phyloP scores from a whole-genome alignment of 2,113 vertebrate genomes.

The Dasyprocta punctata region DNA sequence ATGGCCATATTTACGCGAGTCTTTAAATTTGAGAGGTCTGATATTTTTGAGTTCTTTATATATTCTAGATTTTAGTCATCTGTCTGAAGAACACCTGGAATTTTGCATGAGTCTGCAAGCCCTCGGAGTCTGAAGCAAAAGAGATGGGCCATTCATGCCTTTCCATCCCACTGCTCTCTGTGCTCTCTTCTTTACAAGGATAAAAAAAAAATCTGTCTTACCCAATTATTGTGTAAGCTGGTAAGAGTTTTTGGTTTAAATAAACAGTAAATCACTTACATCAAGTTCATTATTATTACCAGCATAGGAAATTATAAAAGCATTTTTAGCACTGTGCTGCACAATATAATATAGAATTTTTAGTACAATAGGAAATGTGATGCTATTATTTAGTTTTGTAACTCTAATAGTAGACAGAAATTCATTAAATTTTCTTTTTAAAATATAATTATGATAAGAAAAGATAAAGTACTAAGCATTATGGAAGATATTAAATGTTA shows the following conservation, averaged over 20 bases:
- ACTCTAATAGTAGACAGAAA: background rate
- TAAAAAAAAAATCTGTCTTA: background rate
- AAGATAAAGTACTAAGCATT: slow-evolving; percentile 41
- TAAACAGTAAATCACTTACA: slow-evolving; percentile 1
- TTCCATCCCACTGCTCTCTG: background rate
- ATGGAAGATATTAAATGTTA: slow-evolving; percentile 45
- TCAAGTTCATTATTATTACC: background rate
- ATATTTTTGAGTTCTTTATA: background rate
- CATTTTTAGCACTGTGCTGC: background rate
- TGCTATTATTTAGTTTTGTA: background rate
- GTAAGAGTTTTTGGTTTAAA: background rate
- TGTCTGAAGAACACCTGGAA: background rate
- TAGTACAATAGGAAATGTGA: slow-evolving; percentile 26
- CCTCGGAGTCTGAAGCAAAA: background rate
- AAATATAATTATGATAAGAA: slow-evolving; percentile 48
- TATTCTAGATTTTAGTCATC: background rate
- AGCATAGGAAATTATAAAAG: background rate
- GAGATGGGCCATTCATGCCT: background rate
- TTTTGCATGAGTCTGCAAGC: background rate
- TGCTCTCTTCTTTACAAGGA: background rate
- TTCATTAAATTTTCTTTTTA: slow-evolving; percentile 32
- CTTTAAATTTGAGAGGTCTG: background rate
- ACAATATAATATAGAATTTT: background rate
- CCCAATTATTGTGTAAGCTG: background rate
- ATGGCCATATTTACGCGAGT: background rate